Evolutionary conservation across 2,888 invertebrate genomes (phyloP).

Genomic region (Nomada flava): DNA sequence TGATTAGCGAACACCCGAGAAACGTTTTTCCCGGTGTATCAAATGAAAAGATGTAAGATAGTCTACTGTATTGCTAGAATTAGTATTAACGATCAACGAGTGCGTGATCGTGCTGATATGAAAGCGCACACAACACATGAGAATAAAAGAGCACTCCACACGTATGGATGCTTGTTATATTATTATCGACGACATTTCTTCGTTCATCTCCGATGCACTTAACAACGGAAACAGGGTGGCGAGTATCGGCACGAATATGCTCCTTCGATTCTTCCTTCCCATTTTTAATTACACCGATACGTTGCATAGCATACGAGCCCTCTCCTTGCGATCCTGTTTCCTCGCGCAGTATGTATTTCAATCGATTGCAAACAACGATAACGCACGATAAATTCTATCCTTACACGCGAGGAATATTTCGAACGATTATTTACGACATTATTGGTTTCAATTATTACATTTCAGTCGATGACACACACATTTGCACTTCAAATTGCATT

Average conservation of each 20-base stretch:
- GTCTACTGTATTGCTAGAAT: slow-evolving; percentile 65
- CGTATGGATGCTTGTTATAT: not conserved
- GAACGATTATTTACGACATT: slow-evolving; percentile 20
- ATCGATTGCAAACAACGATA: slow-evolving; percentile 17
- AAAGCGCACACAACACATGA: slow-evolving; percentile 57
- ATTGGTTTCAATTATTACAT: not conserved
- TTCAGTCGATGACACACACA: slow-evolving; percentile 17
- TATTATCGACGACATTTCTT: slow-evolving; percentile 11
- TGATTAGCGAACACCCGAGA: slow-evolving; percentile 47
- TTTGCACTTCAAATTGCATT: slow-evolving; percentile 28
- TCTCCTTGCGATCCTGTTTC: not conserved
- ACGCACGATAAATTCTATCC: slow-evolving; percentile 12
- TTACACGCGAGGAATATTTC: slow-evolving; percentile 14
- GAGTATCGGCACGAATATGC: slow-evolving; percentile 21
- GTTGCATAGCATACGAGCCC: not conserved
- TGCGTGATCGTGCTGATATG: slow-evolving; percentile 57
- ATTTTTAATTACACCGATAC: not conserved
- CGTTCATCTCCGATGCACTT: slow-evolving; percentile 42
- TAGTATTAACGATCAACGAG: slow-evolving; percentile 53
- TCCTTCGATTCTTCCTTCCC: not conserved
- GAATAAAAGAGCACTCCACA: slow-evolving; percentile 33
- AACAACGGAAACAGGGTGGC: slow-evolving; percentile 47
- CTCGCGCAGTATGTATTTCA: slow-evolving; percentile 2
- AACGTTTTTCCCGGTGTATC: slow-evolving; percentile 8
- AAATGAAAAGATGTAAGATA: slow-evolving; percentile 55